Evolutionary conservation across 2,797 vertebrate genomes (phyloP).

Genomic region (Botia kubotai): DNA sequence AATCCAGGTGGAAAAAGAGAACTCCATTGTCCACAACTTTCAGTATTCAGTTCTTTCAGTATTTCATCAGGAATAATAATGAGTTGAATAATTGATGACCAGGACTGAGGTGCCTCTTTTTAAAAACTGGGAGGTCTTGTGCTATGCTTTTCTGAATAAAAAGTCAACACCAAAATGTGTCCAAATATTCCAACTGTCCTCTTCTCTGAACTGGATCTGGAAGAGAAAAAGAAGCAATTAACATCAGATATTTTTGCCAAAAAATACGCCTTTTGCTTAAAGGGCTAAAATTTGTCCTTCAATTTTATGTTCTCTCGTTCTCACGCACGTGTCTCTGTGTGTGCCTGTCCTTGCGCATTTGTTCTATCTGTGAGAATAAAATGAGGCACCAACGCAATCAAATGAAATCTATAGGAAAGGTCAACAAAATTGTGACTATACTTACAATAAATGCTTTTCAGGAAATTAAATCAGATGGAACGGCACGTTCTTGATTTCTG

Average conservation of each 20-base stretch:
- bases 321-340: not conserved
- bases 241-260: slow-evolving; percentile 18
- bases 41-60: not conserved
- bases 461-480: slow-evolving; percentile 59
- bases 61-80: too few relatives aligned
- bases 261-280: slow-evolving; percentile 58
- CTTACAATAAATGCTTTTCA: slow-evolving; percentile 59
- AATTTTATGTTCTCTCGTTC: slow-evolving; percentile 37
- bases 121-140: not conserved
- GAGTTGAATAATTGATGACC: not conserved
- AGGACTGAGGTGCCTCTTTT: not conserved
- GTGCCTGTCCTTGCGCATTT: not conserved
- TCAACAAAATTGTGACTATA: slow-evolving; percentile 55
- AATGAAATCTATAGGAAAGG: slow-evolving; percentile 70
- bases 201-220: slow-evolving; percentile 45
- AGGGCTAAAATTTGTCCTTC: slow-evolving; percentile 69
- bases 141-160: not conserved
- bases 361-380: slow-evolving; percentile 30
- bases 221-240: slow-evolving; percentile 49
- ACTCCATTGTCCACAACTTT: slow-evolving; percentile 12
- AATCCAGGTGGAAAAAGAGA: slow-evolving; percentile 61
- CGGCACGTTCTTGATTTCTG: slow-evolving; percentile 58
- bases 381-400: slow-evolving; percentile 62
- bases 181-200: slow-evolving; percentile 36
- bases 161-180: slow-evolving; percentile 29